Evolutionary conservation across 1,140 invertebrate species (phyloP), one percentile per base, ranked within the genome.

Genomic region (Wiebesia pumilae): DNA sequence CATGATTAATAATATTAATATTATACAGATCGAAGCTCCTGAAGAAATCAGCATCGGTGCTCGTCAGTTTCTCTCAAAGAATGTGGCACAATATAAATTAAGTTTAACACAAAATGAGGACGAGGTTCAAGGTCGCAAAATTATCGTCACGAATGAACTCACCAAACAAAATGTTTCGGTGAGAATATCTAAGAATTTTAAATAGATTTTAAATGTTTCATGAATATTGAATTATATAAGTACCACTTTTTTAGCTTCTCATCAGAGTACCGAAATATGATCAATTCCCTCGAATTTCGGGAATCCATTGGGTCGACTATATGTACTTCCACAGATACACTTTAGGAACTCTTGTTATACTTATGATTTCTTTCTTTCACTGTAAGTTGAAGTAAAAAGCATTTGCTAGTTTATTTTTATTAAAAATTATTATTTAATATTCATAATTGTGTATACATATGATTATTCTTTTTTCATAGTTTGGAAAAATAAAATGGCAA

Each of bases 141-240:
- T 93, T 47, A 81, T 90, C 9, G 88, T 94, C 47, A 89, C 88
- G 2, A 94, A 93, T 87, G 91, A 93, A 80, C 85, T 94, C 1
- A 94, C 93, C 0, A 93, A 91, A 67, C 93, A 94, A 90, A 94
- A 94, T 88, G 89, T 94, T 89, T 92, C 93, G 54, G 93, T 93
- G 89, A 88, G 90, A 90, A 87, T 87, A 79, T 21, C 40, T 9
- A 35, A 69, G 19, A 67, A 43, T 6, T 62, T 51, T 0, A 51
- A 51, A 1, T 4, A 40, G n/a, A n/a, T n/a, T n/a, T n/a, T n/a
- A 69, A 43, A 2, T n/a, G 24, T 81, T 81, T n/a, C 9, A 51
- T 43, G 1, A 27, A 62, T 54, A 40, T 47, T 69, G 21, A 80
- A 9, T 10, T 21, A 43, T 81, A 33, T 47, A 40, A 67, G 0